Conservation (phyloP, 30 jellyfish, hydroid and myxozoan genomes). For the Chironex yamaguchii region DNA sequence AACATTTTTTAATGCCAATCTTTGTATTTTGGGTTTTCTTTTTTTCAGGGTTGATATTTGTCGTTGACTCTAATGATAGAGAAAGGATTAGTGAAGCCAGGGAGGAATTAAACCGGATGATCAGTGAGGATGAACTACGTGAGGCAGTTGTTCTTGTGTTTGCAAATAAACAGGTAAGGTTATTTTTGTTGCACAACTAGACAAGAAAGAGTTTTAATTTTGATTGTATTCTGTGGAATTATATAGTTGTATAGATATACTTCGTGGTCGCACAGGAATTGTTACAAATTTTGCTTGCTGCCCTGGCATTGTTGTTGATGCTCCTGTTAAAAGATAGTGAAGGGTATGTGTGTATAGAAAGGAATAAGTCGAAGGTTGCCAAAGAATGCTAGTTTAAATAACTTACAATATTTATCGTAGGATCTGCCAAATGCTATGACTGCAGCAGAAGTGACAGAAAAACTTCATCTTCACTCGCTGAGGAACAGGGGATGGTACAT, state of each 20-base stretch:
- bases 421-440: conserved; percentile 96
- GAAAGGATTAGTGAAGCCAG: conserved; percentile 93
- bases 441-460: conserved; percentile 96
- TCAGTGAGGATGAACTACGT: conserved; percentile 89
- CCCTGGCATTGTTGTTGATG: too few species aligned
- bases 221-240: background rate
- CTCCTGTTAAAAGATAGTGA: too few species aligned
- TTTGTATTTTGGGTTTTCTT: background rate
- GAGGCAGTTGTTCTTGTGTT: conserved; percentile 92
- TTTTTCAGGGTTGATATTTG: conserved; percentile 89
- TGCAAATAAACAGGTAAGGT: conserved; percentile 95
- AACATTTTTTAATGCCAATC: too few species aligned
- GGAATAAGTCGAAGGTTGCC: too few species aligned
- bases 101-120: conserved; percentile 89
- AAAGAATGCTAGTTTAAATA: too few species aligned
- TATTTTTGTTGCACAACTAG: background rate
- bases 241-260: too few species aligned
- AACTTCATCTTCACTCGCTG: conserved; percentile 81
- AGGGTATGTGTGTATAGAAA: too few species aligned
- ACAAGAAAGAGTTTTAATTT: background rate
- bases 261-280: conserved; percentile 68
- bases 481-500: conserved; percentile 91
- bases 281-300: conserved; percentile 91
- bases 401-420: conserved; percentile 23
- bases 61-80: conserved; percentile 95